Evolutionary conservation across 2,888 invertebrate species (phyloP).

Genomic region (Mimumesa dahlbomi): DNA sequence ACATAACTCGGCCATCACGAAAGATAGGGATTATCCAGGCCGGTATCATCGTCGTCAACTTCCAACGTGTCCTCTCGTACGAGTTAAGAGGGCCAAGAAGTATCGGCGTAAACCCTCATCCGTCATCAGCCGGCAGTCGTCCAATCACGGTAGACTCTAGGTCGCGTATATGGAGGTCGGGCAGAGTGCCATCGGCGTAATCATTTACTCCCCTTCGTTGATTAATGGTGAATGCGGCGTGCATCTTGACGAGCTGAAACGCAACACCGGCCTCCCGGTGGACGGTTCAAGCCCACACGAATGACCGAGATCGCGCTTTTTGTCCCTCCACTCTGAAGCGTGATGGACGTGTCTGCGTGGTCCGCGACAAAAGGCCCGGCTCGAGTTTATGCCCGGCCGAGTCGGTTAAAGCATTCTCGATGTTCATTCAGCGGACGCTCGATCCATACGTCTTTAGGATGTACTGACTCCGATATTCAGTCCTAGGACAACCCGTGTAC

Average conservation of each 20-base stretch:
- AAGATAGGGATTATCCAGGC: constrained; percentile 14
- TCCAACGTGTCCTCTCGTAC: constrained; percentile 24
- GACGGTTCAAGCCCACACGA: constrained; percentile 19
- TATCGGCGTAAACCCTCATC: constrained; percentile 66
- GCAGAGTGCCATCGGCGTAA: constrained; percentile 64
- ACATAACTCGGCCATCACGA: constrained; percentile 10
- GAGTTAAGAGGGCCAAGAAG: constrained; percentile 31
- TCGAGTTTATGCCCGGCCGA: constrained; percentile 29
- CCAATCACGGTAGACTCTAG: constrained; percentile 56
- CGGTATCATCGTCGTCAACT: constrained; percentile 20
- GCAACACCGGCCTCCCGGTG: constrained; percentile 51
- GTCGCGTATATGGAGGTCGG: constrained; percentile 34
- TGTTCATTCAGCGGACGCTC: constrained; percentile 45
- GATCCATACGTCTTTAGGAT: constrained; percentile 49
- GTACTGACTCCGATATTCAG: constrained; percentile 31
- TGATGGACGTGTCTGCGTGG: constrained; percentile 49
- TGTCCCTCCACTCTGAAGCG: constrained; percentile 32
- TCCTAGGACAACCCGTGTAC: constrained; percentile 32
- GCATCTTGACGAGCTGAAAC: constrained; percentile 60
- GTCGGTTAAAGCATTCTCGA: constrained; percentile 30
- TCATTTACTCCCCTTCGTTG: constrained; percentile 68
- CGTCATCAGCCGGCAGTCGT: constrained; percentile 67
- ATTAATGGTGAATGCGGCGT: constrained; percentile 68
- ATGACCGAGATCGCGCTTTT: constrained; percentile 39
- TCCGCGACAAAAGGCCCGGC: constrained; percentile 45